Evolutionary conservation across 1,140 invertebrate genomes (phyloP).

Genomic region (Pomacea maculata): DNA sequence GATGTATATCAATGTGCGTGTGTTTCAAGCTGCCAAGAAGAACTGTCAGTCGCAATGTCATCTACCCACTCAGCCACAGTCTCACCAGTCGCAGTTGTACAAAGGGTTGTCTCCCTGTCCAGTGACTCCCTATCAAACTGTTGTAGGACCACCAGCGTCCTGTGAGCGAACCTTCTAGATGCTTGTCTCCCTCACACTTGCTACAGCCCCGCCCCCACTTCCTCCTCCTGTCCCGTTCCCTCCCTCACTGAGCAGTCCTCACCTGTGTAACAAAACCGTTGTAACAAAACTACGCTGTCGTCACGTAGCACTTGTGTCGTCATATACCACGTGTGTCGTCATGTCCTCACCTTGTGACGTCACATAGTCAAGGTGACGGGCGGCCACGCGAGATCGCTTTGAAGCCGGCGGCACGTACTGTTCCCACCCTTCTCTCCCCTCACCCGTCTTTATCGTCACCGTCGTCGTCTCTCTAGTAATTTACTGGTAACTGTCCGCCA

Average conservation of each 20-base stretch:
- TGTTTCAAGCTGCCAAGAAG: no score
- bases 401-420: background rate
- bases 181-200: background rate
- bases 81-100: no score
- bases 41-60: no score
- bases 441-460: background rate
- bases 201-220: background rate
- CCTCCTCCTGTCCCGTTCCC: background rate
- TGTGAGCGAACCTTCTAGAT: no score
- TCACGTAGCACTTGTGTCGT: no score
- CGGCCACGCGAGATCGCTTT: background rate
- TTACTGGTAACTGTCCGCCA: background rate
- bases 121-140: no score
- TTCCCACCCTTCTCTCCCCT: background rate
- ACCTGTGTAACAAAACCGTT: background rate
- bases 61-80: no score
- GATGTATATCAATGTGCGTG: no score
- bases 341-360: background rate
- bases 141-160: no score
- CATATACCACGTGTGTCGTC: no score
- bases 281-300: background rate
- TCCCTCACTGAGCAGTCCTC: background rate
- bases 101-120: no score
- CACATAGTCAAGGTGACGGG: background rate
- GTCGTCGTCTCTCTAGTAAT: background rate